Evolutionary conservation across 2,113 vertebrate species (phyloP).

Genomic region (Terrapene triunguis): DNA sequence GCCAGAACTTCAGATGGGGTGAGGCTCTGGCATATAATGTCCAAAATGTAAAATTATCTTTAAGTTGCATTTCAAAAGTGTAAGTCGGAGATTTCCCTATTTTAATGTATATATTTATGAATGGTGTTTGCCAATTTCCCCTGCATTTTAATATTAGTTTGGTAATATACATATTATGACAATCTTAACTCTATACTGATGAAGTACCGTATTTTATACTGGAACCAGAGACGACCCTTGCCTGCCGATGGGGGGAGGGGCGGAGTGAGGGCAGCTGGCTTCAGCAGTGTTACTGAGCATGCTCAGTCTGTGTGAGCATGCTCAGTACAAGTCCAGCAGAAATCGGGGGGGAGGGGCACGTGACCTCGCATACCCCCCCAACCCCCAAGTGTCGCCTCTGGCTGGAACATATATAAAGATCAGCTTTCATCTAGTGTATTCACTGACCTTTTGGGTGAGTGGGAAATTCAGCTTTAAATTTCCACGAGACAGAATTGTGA

Average conservation of each 20-base stretch:
- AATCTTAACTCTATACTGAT: background rate
- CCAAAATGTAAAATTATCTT: background rate
- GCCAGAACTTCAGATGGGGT: rapidly evolving
- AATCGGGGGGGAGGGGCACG: no score
- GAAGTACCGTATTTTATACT: background rate
- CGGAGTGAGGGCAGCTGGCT: no score
- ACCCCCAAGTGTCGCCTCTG: no score
- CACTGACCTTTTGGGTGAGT: background rate
- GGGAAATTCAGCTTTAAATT: background rate
- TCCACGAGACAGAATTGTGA: background rate
- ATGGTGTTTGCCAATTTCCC: background rate
- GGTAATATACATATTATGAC: background rate
- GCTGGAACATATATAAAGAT: background rate
- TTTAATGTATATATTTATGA: rapidly evolving
- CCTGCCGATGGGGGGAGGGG: no score
- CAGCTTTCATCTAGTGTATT: background rate
- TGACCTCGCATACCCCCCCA: no score
- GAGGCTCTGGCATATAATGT: background rate
- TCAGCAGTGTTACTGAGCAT: no score
- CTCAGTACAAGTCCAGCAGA: no score
- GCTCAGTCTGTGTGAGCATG: no score
- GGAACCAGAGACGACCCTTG: no score
- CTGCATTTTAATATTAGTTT: background rate
- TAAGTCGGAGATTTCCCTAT: background rate
- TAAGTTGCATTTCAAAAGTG: background rate